Conservation (phyloP, 1,140 invertebrate genomes). For the Anthonomus grandis region DNA sequence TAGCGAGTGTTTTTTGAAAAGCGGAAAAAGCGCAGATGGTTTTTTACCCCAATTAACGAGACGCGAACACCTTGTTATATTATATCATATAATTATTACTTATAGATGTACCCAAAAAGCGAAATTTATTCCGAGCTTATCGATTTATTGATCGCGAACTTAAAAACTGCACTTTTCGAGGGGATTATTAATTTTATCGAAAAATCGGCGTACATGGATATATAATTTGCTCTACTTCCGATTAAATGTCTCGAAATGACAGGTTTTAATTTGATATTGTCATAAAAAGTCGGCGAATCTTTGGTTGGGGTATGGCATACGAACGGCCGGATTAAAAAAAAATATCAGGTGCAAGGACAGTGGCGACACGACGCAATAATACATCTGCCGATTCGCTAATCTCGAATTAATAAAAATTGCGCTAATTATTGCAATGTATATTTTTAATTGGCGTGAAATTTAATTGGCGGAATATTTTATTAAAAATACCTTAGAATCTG, state of each 20-base stretch:
- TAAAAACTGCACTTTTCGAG: background rate
- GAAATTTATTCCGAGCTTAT: constrained; percentile 1
- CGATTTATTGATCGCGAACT: background rate
- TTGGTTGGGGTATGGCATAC: background rate
- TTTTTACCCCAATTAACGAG: constrained; percentile 1
- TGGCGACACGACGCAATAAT: too few relatives aligned
- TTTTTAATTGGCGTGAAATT: background rate
- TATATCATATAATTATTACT: constrained; percentile 7
- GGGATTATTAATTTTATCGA: background rate
- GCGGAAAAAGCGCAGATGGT: too few relatives aligned
- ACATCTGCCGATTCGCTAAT: background rate
- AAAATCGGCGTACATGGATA: background rate
- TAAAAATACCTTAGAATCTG: too few relatives aligned
- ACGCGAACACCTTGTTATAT: constrained; percentile 4
- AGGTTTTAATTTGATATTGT: background rate
- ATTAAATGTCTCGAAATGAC: constrained; percentile 2
- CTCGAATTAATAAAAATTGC: background rate
- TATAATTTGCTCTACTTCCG: background rate
- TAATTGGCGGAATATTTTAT: too few relatives aligned
- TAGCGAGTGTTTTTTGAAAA: too few relatives aligned
- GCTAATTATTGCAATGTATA: background rate
- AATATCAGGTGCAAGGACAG: constrained; percentile 1
- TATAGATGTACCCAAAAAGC: background rate
- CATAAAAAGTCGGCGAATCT: background rate
- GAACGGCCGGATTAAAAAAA: background rate